Percentiles rank a stretch among this genome's conserved stretches.
phyloP scores from a whole-genome alignment of 2,797 vertebrate genomes.

The Ispidina lecontei region DNA sequence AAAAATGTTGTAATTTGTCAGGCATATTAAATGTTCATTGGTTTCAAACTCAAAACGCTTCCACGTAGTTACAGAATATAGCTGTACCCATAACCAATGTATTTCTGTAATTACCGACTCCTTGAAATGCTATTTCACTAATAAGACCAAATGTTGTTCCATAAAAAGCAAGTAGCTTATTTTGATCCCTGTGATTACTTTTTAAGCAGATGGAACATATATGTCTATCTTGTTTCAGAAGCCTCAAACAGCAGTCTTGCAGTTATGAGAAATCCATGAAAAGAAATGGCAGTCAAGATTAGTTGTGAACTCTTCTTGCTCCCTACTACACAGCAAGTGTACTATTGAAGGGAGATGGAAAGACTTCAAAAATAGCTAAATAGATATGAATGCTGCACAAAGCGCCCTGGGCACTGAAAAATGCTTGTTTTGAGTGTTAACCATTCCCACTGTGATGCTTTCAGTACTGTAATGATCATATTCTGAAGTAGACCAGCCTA shows the following conservation, averaged over 20 bases:
- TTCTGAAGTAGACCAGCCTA: not conserved
- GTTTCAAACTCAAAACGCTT: not conserved
- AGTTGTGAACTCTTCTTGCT: not conserved
- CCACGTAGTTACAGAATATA: not conserved
- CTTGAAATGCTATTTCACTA: not conserved
- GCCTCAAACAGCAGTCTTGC: not conserved
- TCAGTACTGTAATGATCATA: not conserved
- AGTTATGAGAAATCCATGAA: not conserved
- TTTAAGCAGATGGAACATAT: constrained; percentile 23
- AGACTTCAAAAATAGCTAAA: not conserved
- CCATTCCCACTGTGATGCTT: not conserved
- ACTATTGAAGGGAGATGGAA: not conserved
- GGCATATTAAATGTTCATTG: not conserved
- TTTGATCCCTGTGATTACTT: constrained; percentile 38
- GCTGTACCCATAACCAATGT: not conserved
- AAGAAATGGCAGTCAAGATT: not conserved
- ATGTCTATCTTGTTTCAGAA: constrained; percentile 11
- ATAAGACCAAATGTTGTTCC: constrained; percentile 17
- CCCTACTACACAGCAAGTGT: not conserved
- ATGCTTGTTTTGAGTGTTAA: not conserved
- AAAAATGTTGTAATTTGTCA: not conserved
- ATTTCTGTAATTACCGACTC: not conserved
- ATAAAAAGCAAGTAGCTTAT: constrained; percentile 39
- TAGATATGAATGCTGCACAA: not conserved
- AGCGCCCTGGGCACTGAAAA: not conserved